Conservation (phyloP, 2,888 invertebrate species). For the Rosalia funebris region DNA sequence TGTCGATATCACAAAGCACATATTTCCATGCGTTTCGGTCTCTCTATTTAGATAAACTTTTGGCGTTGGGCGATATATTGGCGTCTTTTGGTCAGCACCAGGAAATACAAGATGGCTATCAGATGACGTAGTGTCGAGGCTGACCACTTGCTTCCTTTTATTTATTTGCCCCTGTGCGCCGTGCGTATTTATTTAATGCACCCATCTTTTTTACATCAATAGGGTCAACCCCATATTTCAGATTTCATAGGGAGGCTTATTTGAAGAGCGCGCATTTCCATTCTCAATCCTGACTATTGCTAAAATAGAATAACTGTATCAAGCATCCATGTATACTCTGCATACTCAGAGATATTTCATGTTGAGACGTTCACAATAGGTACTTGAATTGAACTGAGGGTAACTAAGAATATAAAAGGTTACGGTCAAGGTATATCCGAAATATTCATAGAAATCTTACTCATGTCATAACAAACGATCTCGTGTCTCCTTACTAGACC, state of each 20-base stretch:
- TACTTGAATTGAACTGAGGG: no score
- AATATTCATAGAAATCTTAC: no score
- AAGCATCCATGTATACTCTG: no score
- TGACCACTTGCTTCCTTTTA: slow-evolving; percentile 58
- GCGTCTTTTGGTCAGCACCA: slow-evolving; percentile 61
- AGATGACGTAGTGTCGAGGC: slow-evolving; percentile 58
- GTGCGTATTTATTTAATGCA: slow-evolving; percentile 54
- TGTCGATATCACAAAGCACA: slow-evolving; percentile 55
- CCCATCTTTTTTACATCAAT: slow-evolving; percentile 35
- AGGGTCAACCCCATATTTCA: slow-evolving; percentile 38
- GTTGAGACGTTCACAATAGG: no score
- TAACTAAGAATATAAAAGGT: no score
- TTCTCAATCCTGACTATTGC: background rate
- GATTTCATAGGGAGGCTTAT: slow-evolving; percentile 13
- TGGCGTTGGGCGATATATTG: slow-evolving; percentile 58
- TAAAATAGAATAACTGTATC: background rate
- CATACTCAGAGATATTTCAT: no score
- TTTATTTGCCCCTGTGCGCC: slow-evolving; percentile 52
- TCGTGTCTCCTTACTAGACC: no score
- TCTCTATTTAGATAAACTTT: slow-evolving; percentile 58
- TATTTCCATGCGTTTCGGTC: slow-evolving; percentile 52
- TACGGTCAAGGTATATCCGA: no score
- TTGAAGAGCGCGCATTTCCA: slow-evolving; percentile 4
- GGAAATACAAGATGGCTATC: slow-evolving; percentile 65
- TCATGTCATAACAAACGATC: no score